These are phyloP conservation scores for Odontothrips loti DNA, from an alignment of 2,888 invertebrate species.

Conservation along the genomic window DNA sequence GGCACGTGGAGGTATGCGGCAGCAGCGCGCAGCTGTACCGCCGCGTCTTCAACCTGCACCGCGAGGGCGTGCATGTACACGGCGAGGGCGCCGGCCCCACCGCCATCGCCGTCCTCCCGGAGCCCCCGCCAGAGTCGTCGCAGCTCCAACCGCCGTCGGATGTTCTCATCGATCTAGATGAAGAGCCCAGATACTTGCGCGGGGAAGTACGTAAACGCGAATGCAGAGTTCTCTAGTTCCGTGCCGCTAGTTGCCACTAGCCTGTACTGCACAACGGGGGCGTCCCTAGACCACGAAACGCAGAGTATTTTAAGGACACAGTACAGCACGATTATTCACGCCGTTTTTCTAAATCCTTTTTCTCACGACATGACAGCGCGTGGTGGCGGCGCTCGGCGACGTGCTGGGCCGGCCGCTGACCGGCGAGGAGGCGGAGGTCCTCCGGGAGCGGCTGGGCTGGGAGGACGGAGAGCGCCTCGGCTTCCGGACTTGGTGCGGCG, in stretches of 20 bases:
- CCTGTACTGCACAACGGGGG: no score
- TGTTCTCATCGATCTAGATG: constrained; percentile 39
- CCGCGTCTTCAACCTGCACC: constrained; percentile 52
- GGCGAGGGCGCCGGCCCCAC: constrained; percentile 39
- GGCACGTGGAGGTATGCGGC: constrained; percentile 61
- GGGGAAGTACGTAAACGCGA: constrained; percentile 47
- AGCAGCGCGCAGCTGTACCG: constrained; percentile 56
- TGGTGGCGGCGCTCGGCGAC: constrained; percentile 55
- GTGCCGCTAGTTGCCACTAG: no score
- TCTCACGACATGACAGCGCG: constrained; percentile 46
- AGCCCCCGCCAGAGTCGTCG: background rate
- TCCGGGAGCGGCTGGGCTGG: constrained; percentile 55
- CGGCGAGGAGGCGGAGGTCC: constrained; percentile 50
- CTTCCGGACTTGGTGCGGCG: constrained; percentile 73
- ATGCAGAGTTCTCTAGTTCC: no score
- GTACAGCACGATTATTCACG: background rate
- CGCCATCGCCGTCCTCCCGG: background rate
- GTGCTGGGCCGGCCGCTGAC: constrained; percentile 63
- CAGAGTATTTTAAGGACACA: no score
- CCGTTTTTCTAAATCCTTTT: no score
- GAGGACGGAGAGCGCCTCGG: constrained; percentile 52
- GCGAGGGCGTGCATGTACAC: constrained; percentile 43
- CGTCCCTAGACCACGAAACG: no score
- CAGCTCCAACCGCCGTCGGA: constrained; percentile 1
- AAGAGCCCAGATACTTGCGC: constrained; percentile 47